phyloP scores from a whole-genome alignment of 2,113 vertebrate species.

The Hemichromis elongatus region DNA sequence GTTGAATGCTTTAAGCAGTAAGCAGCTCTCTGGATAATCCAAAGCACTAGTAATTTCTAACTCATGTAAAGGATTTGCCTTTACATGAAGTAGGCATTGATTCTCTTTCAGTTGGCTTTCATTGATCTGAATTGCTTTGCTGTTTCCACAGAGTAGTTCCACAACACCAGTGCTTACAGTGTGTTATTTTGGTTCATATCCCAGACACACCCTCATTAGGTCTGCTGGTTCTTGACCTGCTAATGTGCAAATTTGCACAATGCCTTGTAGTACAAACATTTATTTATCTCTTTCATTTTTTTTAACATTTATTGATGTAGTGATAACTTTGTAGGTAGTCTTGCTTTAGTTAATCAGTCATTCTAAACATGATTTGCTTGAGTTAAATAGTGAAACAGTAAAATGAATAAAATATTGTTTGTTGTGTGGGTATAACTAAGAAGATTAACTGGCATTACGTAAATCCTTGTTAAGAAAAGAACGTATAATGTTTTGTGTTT shows the following conservation, averaged over 20 bases:
- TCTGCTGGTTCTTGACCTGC: not conserved
- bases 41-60: not conserved
- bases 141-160: not conserved
- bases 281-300: not conserved
- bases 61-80: not conserved
- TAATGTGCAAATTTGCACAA: not conserved
- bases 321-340: not conserved
- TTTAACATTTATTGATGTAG: not conserved
- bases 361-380: not conserved
- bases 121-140: not conserved
- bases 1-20: not conserved
- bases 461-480: not conserved
- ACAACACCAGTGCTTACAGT: not conserved
- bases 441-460: not conserved
- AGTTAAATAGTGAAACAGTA: not conserved
- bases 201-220: not conserved
- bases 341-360: not conserved
- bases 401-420: not conserved
- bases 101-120: not conserved
- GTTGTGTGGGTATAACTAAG: not conserved
- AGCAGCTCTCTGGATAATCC: not conserved
- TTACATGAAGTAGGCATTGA: not conserved
- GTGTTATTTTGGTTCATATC: not conserved
- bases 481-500: not conserved
- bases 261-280: not conserved